Evolutionary conservation across 1,140 invertebrate genomes (phyloP).

Genomic region (Drosophila virilis): DNA sequence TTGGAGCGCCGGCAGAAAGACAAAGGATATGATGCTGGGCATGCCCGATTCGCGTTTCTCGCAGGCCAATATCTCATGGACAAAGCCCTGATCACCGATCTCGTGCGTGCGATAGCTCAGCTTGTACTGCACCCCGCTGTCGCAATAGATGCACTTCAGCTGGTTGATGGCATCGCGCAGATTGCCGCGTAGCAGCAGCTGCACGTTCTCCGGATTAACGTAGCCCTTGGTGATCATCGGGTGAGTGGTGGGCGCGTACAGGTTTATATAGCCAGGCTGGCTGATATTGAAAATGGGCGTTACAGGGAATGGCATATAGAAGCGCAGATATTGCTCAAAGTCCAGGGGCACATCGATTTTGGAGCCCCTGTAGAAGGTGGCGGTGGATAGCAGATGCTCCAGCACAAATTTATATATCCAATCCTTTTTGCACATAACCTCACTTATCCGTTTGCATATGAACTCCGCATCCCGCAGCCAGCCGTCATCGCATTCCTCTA

Average conservation of each 20-base stretch:
- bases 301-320: constrained; percentile 51
- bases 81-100: constrained; percentile 60
- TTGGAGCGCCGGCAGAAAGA: constrained; percentile 54
- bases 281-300: constrained; percentile 55
- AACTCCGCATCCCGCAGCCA: constrained; percentile 54
- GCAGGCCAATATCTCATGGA: constrained; percentile 55
- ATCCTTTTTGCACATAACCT: constrained; percentile 59
- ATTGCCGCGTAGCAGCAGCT: constrained; percentile 52
- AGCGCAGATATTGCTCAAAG: constrained; percentile 61
- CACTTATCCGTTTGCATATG: constrained; percentile 38
- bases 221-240: constrained; percentile 52
- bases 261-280: constrained; percentile 57
- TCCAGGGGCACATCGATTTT: constrained; percentile 56
- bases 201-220: constrained; percentile 54
- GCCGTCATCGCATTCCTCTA: constrained; percentile 41
- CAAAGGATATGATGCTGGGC: constrained; percentile 60
- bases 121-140: constrained; percentile 46
- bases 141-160: constrained; percentile 28
- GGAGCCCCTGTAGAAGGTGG: constrained; percentile 58
- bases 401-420: constrained; percentile 51
- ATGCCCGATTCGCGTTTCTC: constrained; percentile 46
- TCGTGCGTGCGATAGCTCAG: constrained; percentile 57
- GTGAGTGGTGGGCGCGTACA: constrained; percentile 40
- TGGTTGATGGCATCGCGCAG: constrained; percentile 43
- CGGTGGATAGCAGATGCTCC: constrained; percentile 44